Base-by-base conservation (phyloP, 2,113 vertebrate genomes). In the Raphicerus campestris region DNA sequence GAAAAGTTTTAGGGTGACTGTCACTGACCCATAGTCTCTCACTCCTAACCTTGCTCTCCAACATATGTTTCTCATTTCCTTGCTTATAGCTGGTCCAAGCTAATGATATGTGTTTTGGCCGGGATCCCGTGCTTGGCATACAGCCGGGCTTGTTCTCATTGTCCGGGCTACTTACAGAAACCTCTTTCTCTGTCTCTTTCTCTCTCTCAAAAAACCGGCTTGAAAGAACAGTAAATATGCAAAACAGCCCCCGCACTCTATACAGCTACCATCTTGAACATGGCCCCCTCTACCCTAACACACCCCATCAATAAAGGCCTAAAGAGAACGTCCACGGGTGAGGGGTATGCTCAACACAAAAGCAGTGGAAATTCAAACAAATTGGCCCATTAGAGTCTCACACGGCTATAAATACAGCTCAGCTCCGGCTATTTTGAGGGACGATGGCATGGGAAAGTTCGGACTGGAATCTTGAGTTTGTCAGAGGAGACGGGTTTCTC, bases 311-410 rank as follows among this genome's bases (percentile, higher is more conserved):
- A 97, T 87, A 98, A 97, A 96, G 89, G 66, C 30, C 80, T 97
- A 60, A 97, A 96, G 98, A 98, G 82, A 10, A 97, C 96, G 99
- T 99, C 98, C 98, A 98, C 96, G 98, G 98, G 99, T 98, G 94
- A 99, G 99, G 98, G 99, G 98, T 94, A 98, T 98, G 98, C 98
- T 97, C 97, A 98, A 99, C 98, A 99, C 99, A 99, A 98, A 99
- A 99, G 99, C 99, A 99, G 99, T 99, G 99, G 99, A 99, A 99
- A 99, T 99, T 99, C 99, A 99, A 99, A 99, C 99, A 99, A 99
- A 98, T 99, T 98, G 99, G 99, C 99, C 98, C 99, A 99, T 99
- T 99, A 98, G 98, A 98, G 98, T 98, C 98, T 97, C 98, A 97
- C 98, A 97, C 97, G 96, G 98, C 99, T 99, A 99, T 99, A 99